Evolutionary conservation across 2,113 vertebrate species (phyloP), one percentile per base, ranked within the genome.

Genomic region (Cariama cristata): DNA sequence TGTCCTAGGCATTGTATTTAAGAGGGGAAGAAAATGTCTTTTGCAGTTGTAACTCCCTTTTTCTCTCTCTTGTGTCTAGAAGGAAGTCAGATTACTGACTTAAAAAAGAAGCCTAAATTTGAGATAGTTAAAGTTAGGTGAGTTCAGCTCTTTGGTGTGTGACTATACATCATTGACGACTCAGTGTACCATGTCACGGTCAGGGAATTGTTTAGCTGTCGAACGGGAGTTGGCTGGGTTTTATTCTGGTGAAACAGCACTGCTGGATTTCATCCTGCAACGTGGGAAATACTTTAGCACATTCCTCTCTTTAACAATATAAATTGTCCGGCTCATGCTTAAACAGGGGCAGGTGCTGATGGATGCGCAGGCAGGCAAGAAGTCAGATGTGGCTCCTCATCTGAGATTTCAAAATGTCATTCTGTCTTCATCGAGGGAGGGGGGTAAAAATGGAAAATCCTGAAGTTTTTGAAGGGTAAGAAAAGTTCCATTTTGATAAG

Each of bases 231-330:
- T 90, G 75, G 23, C 69, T 84, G 86, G 35, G n/a, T 18, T 64
- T 86, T 80, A 53, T 84, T 90, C 6, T 21, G 35, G 69, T 76
- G 74, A 60, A 85, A 60, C 53, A 86, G 59, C 64, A 75, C 89
- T 82, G 84, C 91, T 95, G 94, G 86, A 88, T 91, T 82, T 85
- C 52, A 33, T 82, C 71, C 81, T 62, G 62, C 77, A 79, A 93
- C 0, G 7, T 87, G 93, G 77, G 89, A 91, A 97, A 91, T 90
- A 28, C 73, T 93, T 80, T 27, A 79, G 58, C 74, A 73, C 77
- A 74, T 90, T 94, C 86, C 79, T 90, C 67, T 82, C 74, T 73
- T 35, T 38, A 72, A 68, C 79, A 59, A 56, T 45, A 81, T 15
- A 67, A 72, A 62, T 82, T 75, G 47, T 87, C 47, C 66, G 2